These are phyloP conservation scores for Momotus momota DNA, from an alignment of 2,797 vertebrate genomes.

Conservation along the genomic window DNA sequence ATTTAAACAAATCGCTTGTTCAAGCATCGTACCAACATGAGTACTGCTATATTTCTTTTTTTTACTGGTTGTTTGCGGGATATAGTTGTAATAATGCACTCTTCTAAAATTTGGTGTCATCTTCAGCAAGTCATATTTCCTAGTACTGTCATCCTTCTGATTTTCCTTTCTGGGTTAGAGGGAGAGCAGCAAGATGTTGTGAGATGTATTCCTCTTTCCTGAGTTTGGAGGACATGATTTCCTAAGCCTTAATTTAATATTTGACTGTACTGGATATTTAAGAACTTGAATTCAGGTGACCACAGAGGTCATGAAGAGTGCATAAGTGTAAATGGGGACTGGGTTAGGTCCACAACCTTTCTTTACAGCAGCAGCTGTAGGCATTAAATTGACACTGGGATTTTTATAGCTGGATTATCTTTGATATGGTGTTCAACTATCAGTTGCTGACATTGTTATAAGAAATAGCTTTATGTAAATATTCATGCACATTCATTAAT, in stretches of 20 bases:
- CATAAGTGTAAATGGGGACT: not conserved
- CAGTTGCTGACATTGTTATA: not conserved
- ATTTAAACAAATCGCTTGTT: slow-evolving; percentile 87
- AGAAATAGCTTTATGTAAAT: not conserved
- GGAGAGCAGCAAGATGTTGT: not conserved
- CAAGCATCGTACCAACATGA: slow-evolving; percentile 93
- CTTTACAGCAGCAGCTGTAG: not conserved
- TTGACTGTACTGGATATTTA: not conserved
- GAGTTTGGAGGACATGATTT: slow-evolving; percentile 23
- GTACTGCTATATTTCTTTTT: slow-evolving; percentile 77
- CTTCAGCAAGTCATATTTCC: not conserved
- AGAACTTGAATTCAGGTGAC: not conserved
- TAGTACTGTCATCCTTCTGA: not conserved
- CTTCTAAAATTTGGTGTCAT: not conserved
- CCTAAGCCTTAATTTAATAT: slow-evolving; percentile 14
- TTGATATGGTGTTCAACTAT: not conserved
- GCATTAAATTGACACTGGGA: not conserved
- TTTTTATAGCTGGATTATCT: not conserved
- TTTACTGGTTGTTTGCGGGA: not conserved
- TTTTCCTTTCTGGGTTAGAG: slow-evolving; percentile 28
- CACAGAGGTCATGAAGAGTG: not conserved
- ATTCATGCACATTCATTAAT: not conserved
- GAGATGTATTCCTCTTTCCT: slow-evolving; percentile 8
- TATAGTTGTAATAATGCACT: not conserved
- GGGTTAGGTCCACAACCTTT: not conserved